Conservation (phyloP, 2,888 invertebrate species). For the Callyntrura guangdongensis region DNA sequence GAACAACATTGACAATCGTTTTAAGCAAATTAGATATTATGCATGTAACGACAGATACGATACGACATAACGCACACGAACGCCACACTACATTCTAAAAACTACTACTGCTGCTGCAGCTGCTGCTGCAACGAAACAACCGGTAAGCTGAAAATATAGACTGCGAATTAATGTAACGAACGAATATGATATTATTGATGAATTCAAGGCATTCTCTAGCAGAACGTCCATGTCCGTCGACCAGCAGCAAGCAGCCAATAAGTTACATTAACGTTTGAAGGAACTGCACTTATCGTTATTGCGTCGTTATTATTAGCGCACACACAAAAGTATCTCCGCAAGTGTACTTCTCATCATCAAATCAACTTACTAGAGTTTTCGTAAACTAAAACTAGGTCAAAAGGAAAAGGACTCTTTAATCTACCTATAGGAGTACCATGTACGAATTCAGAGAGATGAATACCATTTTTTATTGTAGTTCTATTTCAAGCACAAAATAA, state of each 20-base stretch:
- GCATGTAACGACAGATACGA: not conserved
- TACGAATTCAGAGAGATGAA: not conserved
- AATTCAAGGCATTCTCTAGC: conserved; percentile 13
- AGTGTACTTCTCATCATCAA: conserved; percentile 32
- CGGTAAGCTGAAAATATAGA: not conserved
- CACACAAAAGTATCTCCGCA: conserved; percentile 21
- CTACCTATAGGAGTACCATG: not conserved
- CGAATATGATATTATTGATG: conserved; percentile 17
- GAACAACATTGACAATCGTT: conserved; percentile 53
- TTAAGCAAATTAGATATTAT: conserved; percentile 19
- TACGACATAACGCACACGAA: no score
- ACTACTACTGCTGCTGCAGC: no score
- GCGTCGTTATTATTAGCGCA: conserved; percentile 10
- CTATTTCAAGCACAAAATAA: conserved; percentile 40
- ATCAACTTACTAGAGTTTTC: conserved; percentile 36
- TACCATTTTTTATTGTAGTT: conserved; percentile 5
- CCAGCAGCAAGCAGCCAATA: not conserved
- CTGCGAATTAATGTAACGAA: conserved; percentile 26
- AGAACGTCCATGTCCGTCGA: conserved; percentile 19
- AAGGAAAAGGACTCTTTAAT: conserved; percentile 69
- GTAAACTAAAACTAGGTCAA: conserved; percentile 75
- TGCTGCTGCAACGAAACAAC: no score
- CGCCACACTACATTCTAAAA: not conserved
- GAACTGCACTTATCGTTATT: not conserved
- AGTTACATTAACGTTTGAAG: not conserved